Evolutionary conservation across 2,797 vertebrate species (phyloP).

Genomic region (Gallinago stenura): DNA sequence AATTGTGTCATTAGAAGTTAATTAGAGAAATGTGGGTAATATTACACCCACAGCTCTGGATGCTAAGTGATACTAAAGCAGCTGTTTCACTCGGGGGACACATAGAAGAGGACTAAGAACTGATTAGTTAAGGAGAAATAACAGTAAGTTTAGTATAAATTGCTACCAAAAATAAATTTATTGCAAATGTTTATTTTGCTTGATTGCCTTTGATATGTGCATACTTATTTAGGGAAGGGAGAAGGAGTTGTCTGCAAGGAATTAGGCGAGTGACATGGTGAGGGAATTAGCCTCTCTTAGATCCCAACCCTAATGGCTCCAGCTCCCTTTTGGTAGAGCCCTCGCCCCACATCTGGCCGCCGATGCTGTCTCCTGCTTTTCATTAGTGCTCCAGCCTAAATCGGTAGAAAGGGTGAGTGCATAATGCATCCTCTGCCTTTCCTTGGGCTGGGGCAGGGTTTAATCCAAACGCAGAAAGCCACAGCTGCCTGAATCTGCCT

Average conservation of each 20-base stretch:
- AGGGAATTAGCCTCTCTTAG: background rate
- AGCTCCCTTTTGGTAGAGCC: background rate
- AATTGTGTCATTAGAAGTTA: constrained; percentile 44
- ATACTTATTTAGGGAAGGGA: background rate
- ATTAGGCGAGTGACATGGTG: constrained; percentile 22
- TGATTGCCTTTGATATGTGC: constrained; percentile 31
- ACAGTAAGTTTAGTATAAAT: constrained; percentile 33
- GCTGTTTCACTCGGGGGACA: background rate
- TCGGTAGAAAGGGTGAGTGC: background rate
- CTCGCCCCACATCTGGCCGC: background rate
- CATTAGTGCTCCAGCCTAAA: constrained; percentile 13
- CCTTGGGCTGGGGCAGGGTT: background rate
- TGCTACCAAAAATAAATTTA: constrained; percentile 49
- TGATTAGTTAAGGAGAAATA: constrained; percentile 43
- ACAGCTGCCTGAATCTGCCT: background rate
- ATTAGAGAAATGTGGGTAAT: constrained; percentile 54
- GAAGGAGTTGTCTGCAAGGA: constrained; percentile 15
- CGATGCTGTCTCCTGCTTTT: constrained; percentile 13
- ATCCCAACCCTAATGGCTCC: constrained; percentile 26
- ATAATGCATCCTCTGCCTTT: constrained; percentile 6
- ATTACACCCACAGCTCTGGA: background rate
- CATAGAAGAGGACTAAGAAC: background rate
- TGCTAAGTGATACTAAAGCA: constrained; percentile 35
- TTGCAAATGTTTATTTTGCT: constrained; percentile 53
- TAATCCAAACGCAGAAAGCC: background rate